A percentile compares a stretch with the other conserved stretches of the same genome.
These are phyloP conservation scores for Garra rufa DNA, from an alignment of 2,113 vertebrate species.

Conservation along the genomic window DNA sequence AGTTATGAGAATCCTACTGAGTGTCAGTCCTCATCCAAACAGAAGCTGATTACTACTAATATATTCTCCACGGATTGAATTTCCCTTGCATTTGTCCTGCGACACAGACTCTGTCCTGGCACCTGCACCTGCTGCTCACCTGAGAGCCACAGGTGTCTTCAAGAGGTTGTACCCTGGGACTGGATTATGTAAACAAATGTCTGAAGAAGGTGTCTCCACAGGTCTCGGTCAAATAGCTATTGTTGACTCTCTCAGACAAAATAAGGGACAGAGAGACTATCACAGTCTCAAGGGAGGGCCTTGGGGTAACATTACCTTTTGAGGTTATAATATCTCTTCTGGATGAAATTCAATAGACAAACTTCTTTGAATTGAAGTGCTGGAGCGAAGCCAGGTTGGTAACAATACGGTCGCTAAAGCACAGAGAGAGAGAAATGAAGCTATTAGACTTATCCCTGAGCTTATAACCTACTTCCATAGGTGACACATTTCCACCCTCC, in stretches of 20 bases:
- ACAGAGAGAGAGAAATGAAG: conserved; percentile 63
- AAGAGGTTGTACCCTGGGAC: neutral
- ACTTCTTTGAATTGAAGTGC: conserved; percentile 75
- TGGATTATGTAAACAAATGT: conserved; percentile 75
- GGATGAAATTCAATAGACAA: conserved; percentile 84
- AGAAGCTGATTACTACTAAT: neutral
- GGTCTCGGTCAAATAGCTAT: conserved; percentile 73
- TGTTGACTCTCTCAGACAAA: conserved; percentile 66
- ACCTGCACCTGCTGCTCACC: conserved; percentile 63
- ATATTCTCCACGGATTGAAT: neutral
- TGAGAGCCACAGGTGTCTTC: conserved; percentile 33
- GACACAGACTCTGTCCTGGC: conserved; percentile 19
- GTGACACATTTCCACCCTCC: conserved; percentile 44
- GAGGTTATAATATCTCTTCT: conserved; percentile 84
- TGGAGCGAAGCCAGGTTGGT: conserved; percentile 77
- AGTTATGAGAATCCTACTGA: neutral
- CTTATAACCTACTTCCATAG: conserved; percentile 68
- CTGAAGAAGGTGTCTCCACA: conserved; percentile 66
- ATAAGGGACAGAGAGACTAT: conserved; percentile 55
- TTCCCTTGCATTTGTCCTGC: neutral
- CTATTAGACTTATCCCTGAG: conserved; percentile 68
- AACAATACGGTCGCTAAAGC: conserved; percentile 70
- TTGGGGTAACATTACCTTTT: conserved; percentile 81
- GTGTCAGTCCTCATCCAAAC: neutral
- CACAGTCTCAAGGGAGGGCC: conserved; percentile 76